Evolutionary conservation across 2,888 invertebrate genomes (phyloP).

Genomic region (Leistus spinibarbis): DNA sequence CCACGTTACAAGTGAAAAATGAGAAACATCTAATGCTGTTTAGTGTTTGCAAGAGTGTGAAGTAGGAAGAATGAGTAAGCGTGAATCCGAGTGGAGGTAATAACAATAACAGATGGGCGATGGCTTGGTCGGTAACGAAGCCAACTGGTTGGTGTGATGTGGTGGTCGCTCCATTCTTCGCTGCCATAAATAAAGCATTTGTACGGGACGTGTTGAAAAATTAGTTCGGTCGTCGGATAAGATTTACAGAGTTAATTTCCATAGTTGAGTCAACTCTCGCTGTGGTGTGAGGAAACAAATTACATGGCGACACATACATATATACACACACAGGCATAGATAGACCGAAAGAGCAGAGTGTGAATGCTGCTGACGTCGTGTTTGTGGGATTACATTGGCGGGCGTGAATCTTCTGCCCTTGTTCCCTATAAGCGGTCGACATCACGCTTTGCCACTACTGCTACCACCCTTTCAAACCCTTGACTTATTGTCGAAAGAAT

Average conservation of each 20-base stretch:
- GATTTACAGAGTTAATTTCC: conserved; percentile 24
- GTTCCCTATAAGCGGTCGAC: not conserved
- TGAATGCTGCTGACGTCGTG: not conserved
- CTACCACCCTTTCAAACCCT: not conserved
- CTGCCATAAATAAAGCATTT: conserved; percentile 4
- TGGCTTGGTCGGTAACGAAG: not conserved
- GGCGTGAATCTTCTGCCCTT: not conserved
- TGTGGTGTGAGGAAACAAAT: conserved; percentile 6
- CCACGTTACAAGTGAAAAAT: too few species aligned
- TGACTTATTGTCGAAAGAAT: not conserved
- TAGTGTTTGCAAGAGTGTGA: not conserved
- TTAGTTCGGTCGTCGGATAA: not conserved
- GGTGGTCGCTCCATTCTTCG: not conserved
- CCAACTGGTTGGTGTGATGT: not conserved
- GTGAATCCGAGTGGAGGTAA: not conserved
- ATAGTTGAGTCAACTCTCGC: conserved; percentile 15
- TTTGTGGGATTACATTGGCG: not conserved
- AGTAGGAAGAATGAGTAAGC: not conserved
- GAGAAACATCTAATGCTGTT: not conserved
- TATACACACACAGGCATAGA: not conserved
- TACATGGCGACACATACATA: conserved; percentile 9
- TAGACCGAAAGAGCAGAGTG: not conserved
- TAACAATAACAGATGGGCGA: conserved; percentile 6
- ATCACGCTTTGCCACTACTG: not conserved
- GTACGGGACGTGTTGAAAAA: conserved; percentile 13